Evolutionary conservation across 2,888 invertebrate genomes (phyloP), one percentile per base, ranked within the genome.

Genomic region (Rhingia campestris): DNA sequence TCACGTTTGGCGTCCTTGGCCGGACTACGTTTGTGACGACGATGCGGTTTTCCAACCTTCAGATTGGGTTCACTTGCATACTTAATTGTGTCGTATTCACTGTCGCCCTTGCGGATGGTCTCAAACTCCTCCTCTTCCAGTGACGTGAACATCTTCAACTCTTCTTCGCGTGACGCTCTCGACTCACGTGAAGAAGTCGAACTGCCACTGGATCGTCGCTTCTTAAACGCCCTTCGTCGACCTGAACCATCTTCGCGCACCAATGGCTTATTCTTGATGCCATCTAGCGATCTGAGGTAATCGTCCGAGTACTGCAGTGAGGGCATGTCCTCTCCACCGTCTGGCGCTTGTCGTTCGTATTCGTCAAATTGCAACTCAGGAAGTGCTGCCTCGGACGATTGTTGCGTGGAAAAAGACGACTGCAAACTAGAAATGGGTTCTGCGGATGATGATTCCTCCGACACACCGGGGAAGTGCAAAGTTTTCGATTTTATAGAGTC

Each of bases 191-290:
- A 94, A 84, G 94, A 94, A 76, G 89, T 90, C 86, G 93, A 93
- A 39, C 92, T 92, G 39, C 91, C 90, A 86, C 94, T 94, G 47
- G 94, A 94, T 81, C 93, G 92, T 43, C 93, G 92, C 87, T 93
- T 94, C 89, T 93, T 93, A 89, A 93, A 94, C 88, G 93, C 94
- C 79, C 93, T 92, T 81, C 94, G 91, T 47, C 94, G 91, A 85
- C 93, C 93, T 86, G 93, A 94, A 86, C 94, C 94, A 91, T 94
- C 94, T 89, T 92, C 93, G 86, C 94, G 93, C 89, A 93, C 92
- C 87, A 94, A 89, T 72, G 94, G 93, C 86, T 93, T 93, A 88
- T 91, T 93, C 90, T 94, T 94, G 88, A 94, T 93, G 87, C 94
- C 95, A 90, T 95, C 95, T 89, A 95, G 92, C 87, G 94, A 94